These are phyloP conservation scores for Cheirogaleus medius DNA, from an alignment of 2,113 vertebrate species.

Conservation along the genomic window DNA sequence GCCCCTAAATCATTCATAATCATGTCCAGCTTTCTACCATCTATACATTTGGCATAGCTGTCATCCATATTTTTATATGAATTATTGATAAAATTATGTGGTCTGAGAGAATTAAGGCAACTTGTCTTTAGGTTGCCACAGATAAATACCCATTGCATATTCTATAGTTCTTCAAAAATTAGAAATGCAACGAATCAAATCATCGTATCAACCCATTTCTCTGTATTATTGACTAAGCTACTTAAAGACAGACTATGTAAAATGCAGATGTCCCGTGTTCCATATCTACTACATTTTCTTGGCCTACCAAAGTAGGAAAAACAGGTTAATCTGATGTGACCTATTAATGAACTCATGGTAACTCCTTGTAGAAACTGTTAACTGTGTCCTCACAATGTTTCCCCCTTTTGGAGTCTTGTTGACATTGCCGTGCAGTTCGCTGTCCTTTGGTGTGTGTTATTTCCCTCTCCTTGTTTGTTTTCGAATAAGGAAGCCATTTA, in stretches of 20 bases:
- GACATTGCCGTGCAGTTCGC: neutral
- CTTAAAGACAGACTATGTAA: neutral
- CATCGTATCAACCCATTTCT: neutral
- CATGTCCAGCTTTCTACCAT: neutral
- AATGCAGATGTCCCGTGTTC: neutral
- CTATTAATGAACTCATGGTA: neutral
- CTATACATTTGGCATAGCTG: neutral
- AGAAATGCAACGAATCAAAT: neutral
- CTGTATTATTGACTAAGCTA: neutral
- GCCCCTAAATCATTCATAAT: slow-evolving; percentile 29
- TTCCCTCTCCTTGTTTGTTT: neutral
- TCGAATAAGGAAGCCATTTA: neutral
- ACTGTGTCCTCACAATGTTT: neutral
- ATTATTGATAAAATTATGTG: neutral
- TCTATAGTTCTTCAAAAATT: neutral
- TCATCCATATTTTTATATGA: slow-evolving; percentile 25
- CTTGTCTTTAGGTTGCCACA: neutral
- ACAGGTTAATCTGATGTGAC: neutral
- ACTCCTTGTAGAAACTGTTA: neutral
- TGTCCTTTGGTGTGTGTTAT: neutral
- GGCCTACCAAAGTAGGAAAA: neutral
- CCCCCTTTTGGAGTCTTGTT: neutral
- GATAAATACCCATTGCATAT: neutral
- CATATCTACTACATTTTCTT: neutral
- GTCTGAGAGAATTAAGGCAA: neutral